Evolutionary conservation across 1,140 invertebrate genomes (phyloP).

Genomic region (Lasioglossum albipes): DNA sequence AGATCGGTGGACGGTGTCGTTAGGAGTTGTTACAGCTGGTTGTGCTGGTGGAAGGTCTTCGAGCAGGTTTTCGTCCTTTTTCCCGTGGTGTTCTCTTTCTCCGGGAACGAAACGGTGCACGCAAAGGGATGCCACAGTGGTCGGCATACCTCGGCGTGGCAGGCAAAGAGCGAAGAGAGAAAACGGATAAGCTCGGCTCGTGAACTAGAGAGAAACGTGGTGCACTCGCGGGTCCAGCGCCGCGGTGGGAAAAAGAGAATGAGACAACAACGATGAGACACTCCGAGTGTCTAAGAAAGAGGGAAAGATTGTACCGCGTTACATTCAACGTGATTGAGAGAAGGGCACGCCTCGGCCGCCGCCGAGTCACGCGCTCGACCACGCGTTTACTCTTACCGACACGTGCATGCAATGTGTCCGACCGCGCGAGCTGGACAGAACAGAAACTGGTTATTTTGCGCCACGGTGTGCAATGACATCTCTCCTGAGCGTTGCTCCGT

Average conservation of each 20-base stretch:
- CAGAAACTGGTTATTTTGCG: conserved; percentile 37
- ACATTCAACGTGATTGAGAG: conserved; percentile 76
- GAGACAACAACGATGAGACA: not conserved
- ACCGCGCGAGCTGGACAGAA: conserved; percentile 12
- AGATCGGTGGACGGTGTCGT: not conserved
- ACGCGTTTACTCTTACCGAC: conserved; percentile 69
- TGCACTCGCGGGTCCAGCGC: not conserved
- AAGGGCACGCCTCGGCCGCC: conserved; percentile 71
- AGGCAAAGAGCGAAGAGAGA: conserved; percentile 26
- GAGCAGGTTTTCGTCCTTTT: not conserved
- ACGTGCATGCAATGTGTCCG: conserved; percentile 62
- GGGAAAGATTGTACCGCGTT: conserved; percentile 67
- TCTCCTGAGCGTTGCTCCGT: conserved; percentile 40
- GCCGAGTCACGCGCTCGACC: conserved; percentile 74
- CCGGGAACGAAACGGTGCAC: conserved; percentile 5
- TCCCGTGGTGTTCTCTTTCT: not conserved
- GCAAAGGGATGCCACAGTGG: conserved; percentile 4
- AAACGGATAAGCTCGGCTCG: conserved; percentile 45
- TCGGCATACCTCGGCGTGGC: conserved; percentile 40
- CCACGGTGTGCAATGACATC: conserved; percentile 51
- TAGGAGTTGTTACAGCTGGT: not conserved
- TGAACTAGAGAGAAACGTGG: conserved; percentile 28
- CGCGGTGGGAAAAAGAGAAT: not conserved
- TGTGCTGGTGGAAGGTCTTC: not conserved
- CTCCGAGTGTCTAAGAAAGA: conserved; percentile 1